Evolutionary conservation across 2,888 invertebrate species (phyloP).

Genomic region (Plutella xylostella): DNA sequence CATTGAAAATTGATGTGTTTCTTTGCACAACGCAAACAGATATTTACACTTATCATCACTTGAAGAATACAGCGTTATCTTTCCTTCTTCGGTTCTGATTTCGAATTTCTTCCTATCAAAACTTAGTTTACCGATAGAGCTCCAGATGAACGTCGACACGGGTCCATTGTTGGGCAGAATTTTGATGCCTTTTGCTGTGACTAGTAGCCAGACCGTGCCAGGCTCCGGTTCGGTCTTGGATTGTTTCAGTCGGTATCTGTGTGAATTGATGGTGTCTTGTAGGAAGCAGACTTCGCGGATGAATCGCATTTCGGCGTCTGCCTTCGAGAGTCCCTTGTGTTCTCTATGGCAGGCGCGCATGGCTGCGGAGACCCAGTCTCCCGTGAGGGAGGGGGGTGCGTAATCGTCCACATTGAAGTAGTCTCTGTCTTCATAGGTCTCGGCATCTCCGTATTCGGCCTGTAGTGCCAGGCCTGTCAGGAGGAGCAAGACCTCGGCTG

Average conservation of each 20-base stretch:
- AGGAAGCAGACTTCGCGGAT: slow-evolving; percentile 89
- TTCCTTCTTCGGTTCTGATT: slow-evolving; percentile 90
- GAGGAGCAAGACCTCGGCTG: slow-evolving; percentile 77
- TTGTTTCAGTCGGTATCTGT: slow-evolving; percentile 84
- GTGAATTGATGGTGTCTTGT: slow-evolving; percentile 90
- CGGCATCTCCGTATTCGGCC: slow-evolving; percentile 89
- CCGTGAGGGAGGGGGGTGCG: slow-evolving; percentile 77
- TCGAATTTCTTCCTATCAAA: slow-evolving; percentile 99
- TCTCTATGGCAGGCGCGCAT: slow-evolving; percentile 85
- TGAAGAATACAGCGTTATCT: slow-evolving; percentile 89
- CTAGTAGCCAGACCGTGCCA: slow-evolving; percentile 88
- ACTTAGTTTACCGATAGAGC: slow-evolving; percentile 93
- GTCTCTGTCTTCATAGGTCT: slow-evolving; percentile 45
- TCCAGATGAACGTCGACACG: slow-evolving; percentile 91
- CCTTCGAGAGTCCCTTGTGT: slow-evolving; percentile 80
- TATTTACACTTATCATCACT: slow-evolving; percentile 96
- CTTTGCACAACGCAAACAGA: slow-evolving; percentile 86
- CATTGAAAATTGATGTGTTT: slow-evolving; percentile 97
- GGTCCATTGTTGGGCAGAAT: slow-evolving; percentile 79
- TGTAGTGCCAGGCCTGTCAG: slow-evolving; percentile 92
- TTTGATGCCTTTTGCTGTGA: slow-evolving; percentile 92
- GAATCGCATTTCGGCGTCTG: slow-evolving; percentile 88
- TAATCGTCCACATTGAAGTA: slow-evolving; percentile 88
- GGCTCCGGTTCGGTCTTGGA: slow-evolving; percentile 80
- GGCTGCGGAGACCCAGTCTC: slow-evolving; percentile 71